Evolutionary conservation across 2,888 invertebrate genomes (phyloP), one percentile per base, ranked within the genome.

Genomic region (Octonoba sinensis): DNA sequence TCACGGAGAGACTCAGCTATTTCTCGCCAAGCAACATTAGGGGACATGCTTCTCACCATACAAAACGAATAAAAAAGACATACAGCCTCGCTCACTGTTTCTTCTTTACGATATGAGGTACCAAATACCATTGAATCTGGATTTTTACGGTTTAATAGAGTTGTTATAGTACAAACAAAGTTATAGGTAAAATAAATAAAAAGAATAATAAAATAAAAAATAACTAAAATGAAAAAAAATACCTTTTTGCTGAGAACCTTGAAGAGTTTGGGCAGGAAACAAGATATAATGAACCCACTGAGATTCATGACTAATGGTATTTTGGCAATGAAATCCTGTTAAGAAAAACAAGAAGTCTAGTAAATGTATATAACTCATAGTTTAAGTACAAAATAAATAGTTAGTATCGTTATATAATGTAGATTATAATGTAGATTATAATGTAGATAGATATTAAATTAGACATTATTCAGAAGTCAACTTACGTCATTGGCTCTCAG

Each of bases 221-320:
- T 12, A 12, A 15, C 47, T n/a, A 16, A 54, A 18, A 20, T 12
- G 4, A 15, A 24, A 20, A 27, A 51, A 57, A 16, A 66, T 73
- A 84, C 84, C 78, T 84, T 84, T 71, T 84, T 84, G n/a, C 78
- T 73, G 22, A 77, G 67, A 16, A 70, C 51, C 56, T 71, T 74
- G 20, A 82, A 76, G 6, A 82, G 49, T 18, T 78, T 65, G 1
- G 73, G 76, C 16, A 81, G 56, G 11, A 20, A 11, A 20, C 57
- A 81, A 0, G 83, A 82, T 51, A 73, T 22, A 0, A 60, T 27
- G 27, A 84, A 84, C 3, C 79, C 76, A 47, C 65, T 69, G 24
- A 93, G 87, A 86, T 93, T 94, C 24, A 93, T 91, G n/a, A 92
- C 92, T 62, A 95, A 89, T 0, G 94, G 94, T 6, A 94, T 93